Base-by-base conservation (phyloP, 2,888 invertebrate genomes). In the Acleris sparsana region DNA sequence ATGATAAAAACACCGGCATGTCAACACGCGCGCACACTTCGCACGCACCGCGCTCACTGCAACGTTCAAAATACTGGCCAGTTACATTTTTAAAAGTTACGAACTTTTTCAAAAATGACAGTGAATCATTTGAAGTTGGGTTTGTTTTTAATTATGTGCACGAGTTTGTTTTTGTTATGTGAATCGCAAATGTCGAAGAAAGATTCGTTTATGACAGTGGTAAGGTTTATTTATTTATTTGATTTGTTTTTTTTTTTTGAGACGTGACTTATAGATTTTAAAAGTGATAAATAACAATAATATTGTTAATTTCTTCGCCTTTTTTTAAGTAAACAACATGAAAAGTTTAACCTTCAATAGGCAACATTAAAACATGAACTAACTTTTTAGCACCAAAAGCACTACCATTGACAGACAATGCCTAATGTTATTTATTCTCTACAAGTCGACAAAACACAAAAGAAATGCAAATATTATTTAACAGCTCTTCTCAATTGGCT, bases 141-240 rank as follows among this genome's bases (percentile, higher is more conserved):
- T 61, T 25, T 62, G 70, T 57, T 63, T 76, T 20, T 53, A 75
- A 58, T 62, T 76, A 61, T 78, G 80, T 68, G 69, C 63, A 55
- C 69, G 74, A 67, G 53, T 18, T 56, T 69, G 67, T 75, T 70
- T 63, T 70, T 66, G 58, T 59, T 69, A 65, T 76, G 78, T 62
- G 75, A 78, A 33, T 71, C 74, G 1, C 79, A 80, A 67, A 46
- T 68, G 13, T 64, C 78, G 63, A 74, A 69, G 58, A 82, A 80
- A 63, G 78, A 82, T 29, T 75, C 74, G 4, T 78, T 75, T 51
- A 74, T 75, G 22, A 75, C 83, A 11, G 80, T 79, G 77, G 86
- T 85, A 66, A 83, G 85, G 81, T 29, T n/a, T 49, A 6, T 52
- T 57, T 67, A 61, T 59, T 51, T 53, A 48, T 62, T 52, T 11